Conservation (phyloP, 2,113 vertebrate genomes). For the Gnathonemus echidnorhynchus region DNA sequence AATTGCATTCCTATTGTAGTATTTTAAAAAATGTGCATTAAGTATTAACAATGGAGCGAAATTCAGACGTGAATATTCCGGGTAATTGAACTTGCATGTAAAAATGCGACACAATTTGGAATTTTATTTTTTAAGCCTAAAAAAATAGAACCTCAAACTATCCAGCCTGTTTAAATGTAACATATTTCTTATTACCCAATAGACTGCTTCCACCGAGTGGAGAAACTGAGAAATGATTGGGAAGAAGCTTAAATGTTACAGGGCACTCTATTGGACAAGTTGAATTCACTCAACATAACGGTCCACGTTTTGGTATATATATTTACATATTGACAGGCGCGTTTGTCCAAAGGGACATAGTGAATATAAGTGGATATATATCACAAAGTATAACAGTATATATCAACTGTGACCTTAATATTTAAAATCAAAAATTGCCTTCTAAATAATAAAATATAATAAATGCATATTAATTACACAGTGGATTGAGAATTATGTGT, state of each 20-base stretch:
- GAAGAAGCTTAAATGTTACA: background rate
- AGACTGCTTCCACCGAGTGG: background rate
- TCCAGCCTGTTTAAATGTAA: background rate
- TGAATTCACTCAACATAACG: background rate
- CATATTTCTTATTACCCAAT: background rate
- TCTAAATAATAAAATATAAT: background rate
- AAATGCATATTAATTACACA: background rate
- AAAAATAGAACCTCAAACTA: background rate
- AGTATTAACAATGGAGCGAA: background rate
- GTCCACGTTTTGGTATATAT: background rate
- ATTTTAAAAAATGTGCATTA: background rate
- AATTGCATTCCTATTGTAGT: background rate
- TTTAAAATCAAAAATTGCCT: background rate
- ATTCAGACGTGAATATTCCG: background rate
- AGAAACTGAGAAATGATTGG: background rate
- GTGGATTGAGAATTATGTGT: background rate
- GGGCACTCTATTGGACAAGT: background rate
- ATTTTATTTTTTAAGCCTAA: background rate
- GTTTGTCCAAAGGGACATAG: background rate
- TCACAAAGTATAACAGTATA: background rate
- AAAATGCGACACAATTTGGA: background rate
- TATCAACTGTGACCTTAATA: background rate
- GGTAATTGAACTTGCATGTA: background rate
- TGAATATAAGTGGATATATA: background rate
- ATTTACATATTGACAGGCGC: background rate